A percentile compares a stretch with the other conserved stretches of the same genome.
These are phyloP conservation scores for Galaxias olidus DNA, from an alignment of 2,797 vertebrate species.

Conservation along the genomic window DNA sequence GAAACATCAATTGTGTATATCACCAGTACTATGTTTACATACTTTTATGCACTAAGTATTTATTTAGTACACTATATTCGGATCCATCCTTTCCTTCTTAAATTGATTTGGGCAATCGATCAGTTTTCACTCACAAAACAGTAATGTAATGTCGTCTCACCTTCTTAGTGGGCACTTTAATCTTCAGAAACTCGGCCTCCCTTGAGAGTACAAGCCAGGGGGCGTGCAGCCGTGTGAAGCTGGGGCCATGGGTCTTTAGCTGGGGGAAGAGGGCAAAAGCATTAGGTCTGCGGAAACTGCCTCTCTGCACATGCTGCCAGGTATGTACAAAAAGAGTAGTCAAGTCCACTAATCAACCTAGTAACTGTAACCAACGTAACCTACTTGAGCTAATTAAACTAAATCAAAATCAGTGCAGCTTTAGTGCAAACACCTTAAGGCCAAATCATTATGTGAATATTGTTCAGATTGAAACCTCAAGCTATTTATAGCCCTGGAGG, in stretches of 20 bases:
- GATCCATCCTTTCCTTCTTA: background rate
- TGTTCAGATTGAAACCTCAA: too few relatives aligned
- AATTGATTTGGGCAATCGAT: background rate
- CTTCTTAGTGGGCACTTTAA: slow-evolving; percentile 97
- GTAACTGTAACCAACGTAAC: too few relatives aligned
- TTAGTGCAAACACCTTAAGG: too few relatives aligned
- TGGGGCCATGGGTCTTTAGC: slow-evolving; percentile 84
- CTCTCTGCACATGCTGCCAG: too few relatives aligned
- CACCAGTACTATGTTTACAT: background rate
- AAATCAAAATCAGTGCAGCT: too few relatives aligned
- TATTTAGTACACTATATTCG: background rate
- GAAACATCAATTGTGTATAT: background rate
- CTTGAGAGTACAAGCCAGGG: slow-evolving; percentile 94
- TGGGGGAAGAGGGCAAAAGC: slow-evolving; percentile 62
- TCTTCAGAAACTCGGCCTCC: slow-evolving; percentile 96
- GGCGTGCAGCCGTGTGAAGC: slow-evolving; percentile 92
- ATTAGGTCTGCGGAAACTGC: background rate
- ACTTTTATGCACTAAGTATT: background rate
- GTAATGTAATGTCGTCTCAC: slow-evolving; percentile 63
- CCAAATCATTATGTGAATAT: too few relatives aligned
- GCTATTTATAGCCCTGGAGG: too few relatives aligned
- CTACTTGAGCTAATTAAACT: too few relatives aligned
- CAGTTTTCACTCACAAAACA: background rate
- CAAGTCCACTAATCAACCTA: too few relatives aligned
- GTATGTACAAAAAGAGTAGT: too few relatives aligned